Evolutionary conservation across 2,797 vertebrate genomes (phyloP).

Genomic region (Microctenopoma lineatum): DNA sequence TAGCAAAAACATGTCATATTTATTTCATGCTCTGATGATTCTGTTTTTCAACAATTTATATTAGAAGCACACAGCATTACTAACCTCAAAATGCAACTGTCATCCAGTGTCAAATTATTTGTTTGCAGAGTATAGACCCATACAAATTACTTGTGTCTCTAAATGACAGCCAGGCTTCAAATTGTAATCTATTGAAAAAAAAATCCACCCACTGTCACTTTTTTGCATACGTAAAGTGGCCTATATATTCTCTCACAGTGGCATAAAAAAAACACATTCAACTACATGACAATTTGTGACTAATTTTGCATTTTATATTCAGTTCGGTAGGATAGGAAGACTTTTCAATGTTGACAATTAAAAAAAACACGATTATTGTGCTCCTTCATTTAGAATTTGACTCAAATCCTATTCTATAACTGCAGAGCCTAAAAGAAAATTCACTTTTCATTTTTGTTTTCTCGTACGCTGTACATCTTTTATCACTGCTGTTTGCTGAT

Average conservation of each 20-base stretch:
- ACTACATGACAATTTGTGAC: slow-evolving; percentile 1
- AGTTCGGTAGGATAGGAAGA: neutral
- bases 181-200: slow-evolving; percentile 55
- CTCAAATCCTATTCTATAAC: neutral
- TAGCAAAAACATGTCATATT: slow-evolving; percentile 75
- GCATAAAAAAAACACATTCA: slow-evolving; percentile 17
- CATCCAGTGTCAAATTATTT: slow-evolving; percentile 68
- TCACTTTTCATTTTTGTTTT: neutral
- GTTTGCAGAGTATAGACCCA: slow-evolving; percentile 57
- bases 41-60: slow-evolving; percentile 71
- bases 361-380: neutral
- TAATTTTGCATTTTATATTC: slow-evolving; percentile 25
- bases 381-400: neutral
- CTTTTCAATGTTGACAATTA: slow-evolving; percentile 2
- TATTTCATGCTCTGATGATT: slow-evolving; percentile 79
- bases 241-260: slow-evolving; percentile 26
- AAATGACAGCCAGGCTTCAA: slow-evolving; percentile 66
- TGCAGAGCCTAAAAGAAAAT: slow-evolving; percentile 6
- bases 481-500: neutral
- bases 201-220: slow-evolving; percentile 43
- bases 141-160: slow-evolving; percentile 64
- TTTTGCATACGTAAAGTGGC: slow-evolving; percentile 41
- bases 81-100: slow-evolving; percentile 71
- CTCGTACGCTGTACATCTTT: neutral
- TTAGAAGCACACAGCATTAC: slow-evolving; percentile 63